phyloP scores from a whole-genome alignment of 2,797 vertebrate genomes.

The Phalanger gymnotis region DNA sequence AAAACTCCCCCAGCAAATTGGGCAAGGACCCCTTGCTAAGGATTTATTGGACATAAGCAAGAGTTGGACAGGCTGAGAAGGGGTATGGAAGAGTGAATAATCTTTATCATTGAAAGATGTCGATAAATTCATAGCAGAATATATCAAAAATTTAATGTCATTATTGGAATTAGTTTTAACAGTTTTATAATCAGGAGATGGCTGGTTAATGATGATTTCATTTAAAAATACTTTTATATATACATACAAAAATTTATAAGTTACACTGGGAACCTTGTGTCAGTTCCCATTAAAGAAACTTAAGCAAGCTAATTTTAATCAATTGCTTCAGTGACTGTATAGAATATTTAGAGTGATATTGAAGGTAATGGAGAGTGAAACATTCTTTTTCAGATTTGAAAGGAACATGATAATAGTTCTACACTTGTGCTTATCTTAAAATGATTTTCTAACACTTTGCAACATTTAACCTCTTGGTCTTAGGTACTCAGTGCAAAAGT shows the following conservation, averaged over 20 bases:
- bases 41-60: neutral
- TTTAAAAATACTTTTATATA: neutral
- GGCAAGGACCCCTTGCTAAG: neutral
- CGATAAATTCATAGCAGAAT: neutral
- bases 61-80: neutral
- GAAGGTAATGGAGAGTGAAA: neutral
- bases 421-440: constrained; percentile 19
- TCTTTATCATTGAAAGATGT: neutral
- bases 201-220: neutral
- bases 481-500: constrained; percentile 98
- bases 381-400: neutral
- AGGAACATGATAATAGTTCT: neutral
- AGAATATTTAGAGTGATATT: neutral
- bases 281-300: neutral
- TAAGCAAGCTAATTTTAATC: neutral
- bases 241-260: neutral
- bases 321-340: neutral
- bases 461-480: constrained; percentile 50
- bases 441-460: constrained; percentile 27
- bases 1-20: neutral
- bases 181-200: neutral
- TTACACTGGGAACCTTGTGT: neutral
- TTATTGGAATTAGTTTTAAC: neutral
- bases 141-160: neutral
- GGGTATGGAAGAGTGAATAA: neutral